Base-by-base conservation (phyloP, 2,113 vertebrate species). In the Eira barbara region DNA sequence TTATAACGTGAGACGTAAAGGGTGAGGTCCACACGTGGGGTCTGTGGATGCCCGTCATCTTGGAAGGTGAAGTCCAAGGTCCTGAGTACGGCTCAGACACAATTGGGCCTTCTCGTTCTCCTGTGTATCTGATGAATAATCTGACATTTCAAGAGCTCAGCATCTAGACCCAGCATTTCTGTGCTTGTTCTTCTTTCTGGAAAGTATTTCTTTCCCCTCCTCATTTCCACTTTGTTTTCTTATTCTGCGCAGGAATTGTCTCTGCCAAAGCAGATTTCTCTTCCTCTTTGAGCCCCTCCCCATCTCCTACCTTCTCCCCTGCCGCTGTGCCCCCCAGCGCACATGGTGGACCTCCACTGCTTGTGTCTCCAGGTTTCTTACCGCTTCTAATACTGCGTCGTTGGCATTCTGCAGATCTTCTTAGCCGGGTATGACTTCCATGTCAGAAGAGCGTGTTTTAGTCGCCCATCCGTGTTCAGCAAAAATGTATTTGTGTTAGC, bases 251-350 rank as follows among this genome's bases (percentile, higher is more conserved):
- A 18, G 34, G 45, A 89, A n/a, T 5, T 71, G 29, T 39, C 18
- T 80, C 39, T 45, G 20, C 47, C 17, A 23, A 67, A 49, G 42
- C 52, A 49, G 52, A n/a, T 61, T 59, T 91, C 25, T n/a, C 21
- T 20, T 78, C 4, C 18, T 15, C 31, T 67, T 29, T 92, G 8
- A 15, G 17, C 49, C 42, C 23, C n/a, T 7, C 47, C 42, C 59
- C 79, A 83, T 12, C 61, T n/a, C 1, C 1, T 83, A 20, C 13
- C 13, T 76, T 73, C 18, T 85, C 13, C 61, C 34, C 63, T 14
- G 29, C 80, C 0, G 6, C 39, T 18, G 34, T 6, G 1, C 17
- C 2, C 39, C 2, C 63, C 31, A 15, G 20, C 0, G 0, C 18
- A 17, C 21, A 42, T 10, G 65, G 31, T 14, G 8, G 39, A 27